Evolutionary conservation across 30 jellyfish, hydroid and myxozoan species (phyloP), one percentile per base, ranked within the genome.

Genomic region (Pseudorhiza aurosa): DNA sequence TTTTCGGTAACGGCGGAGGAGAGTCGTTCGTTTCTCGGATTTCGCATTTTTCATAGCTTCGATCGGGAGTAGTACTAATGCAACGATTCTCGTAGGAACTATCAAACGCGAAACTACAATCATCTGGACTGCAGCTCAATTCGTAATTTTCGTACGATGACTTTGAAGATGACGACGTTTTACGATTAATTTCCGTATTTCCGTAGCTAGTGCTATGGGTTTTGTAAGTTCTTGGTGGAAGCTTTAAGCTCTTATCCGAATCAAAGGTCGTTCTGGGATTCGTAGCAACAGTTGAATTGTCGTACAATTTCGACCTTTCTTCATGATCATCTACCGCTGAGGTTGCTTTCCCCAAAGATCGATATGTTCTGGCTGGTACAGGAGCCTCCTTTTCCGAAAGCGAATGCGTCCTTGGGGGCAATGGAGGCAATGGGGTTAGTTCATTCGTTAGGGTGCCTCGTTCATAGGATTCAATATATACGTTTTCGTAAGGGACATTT

Each of bases 1-100:
- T 80, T 32, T 60, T 58, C 60, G 91, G 91, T 26, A 80, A 40
- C n/a, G 91, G 91, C 30, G 91, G 91, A 0, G 91, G 91, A 15
- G 77, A 39, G 17, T 51, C 91, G 9, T 24, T 65, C 3, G 63
- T 15, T 9, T 36, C 35, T 11, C 68, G 44, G 32, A 64, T 25
- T 0, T 60, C 58, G 36, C 32, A 39, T 31, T 50, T 80, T 26
- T 80, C 91, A 68, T 49, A 80, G 25, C 44, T 11, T 10, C 42
- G 51, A 9, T 50, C 72, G 5, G 59, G 68, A 19, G 58, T 21
- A 22, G 24, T 17, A 40, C 12, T 57, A 14, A 8, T 31, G 14
- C 15, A 22, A 22, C 1, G 12, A 19, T 10, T 53, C 36, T 53
- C 75, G 72, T 55, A 53, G 24, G 73, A 30, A 8, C 49, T 7